These are phyloP conservation scores for Ostrea edulis DNA, from an alignment of 1,140 invertebrate species.

Conservation along the genomic window DNA sequence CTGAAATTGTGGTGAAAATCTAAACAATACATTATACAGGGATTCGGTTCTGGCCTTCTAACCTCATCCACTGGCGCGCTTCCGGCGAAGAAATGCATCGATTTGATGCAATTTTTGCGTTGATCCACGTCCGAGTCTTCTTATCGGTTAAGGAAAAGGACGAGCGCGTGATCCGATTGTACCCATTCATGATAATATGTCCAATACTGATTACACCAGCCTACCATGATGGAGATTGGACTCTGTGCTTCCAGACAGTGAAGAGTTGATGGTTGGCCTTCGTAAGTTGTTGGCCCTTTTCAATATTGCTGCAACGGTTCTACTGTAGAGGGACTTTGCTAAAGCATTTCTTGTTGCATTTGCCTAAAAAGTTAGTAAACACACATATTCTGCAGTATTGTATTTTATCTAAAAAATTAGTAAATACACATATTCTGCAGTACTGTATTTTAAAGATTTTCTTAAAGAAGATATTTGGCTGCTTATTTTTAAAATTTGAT, in stretches of 20 bases:
- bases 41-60: too few relatives aligned
- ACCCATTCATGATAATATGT: not conserved
- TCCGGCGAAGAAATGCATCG: too few relatives aligned
- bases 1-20: too few relatives aligned
- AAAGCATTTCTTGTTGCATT: conserved; percentile 92
- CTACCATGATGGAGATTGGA: conserved; percentile 60
- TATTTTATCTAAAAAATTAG: conserved; percentile 74
- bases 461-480: not conserved
- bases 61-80: too few relatives aligned
- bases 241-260: conserved; percentile 57
- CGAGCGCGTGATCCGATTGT: too few relatives aligned
- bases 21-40: too few relatives aligned
- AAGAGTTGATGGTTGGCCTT: conserved; percentile 66
- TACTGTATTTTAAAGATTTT: not conserved
- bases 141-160: too few relatives aligned
- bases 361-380: conserved; percentile 80
- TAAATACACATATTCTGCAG: not conserved
- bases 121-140: too few relatives aligned
- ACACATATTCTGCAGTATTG: not conserved
- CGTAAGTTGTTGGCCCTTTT: conserved; percentile 94
- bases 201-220: not conserved
- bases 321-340: conserved; percentile 95
- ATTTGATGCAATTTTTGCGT: too few relatives aligned
- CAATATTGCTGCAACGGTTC: conserved; percentile 96
- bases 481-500: not conserved